Percentiles rank a stretch among this genome's conserved stretches.
These are phyloP conservation scores for Melolontha melolontha DNA, from an alignment of 2,888 invertebrate species.

Conservation along the genomic window DNA sequence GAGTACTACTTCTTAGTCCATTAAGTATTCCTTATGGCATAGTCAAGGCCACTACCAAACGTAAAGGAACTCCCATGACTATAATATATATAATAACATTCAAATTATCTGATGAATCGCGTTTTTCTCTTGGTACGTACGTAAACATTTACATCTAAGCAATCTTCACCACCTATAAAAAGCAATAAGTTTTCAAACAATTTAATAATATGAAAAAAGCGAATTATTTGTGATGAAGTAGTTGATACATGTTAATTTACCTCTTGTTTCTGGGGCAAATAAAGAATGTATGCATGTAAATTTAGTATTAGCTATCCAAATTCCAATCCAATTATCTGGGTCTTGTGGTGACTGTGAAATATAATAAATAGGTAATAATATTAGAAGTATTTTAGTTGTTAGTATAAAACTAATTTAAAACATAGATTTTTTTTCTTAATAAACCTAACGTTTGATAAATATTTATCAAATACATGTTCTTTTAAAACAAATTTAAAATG, in stretches of 20 bases:
- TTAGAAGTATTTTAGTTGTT: too few relatives aligned
- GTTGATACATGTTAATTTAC: neutral
- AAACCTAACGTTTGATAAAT: too few relatives aligned
- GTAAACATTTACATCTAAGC: slow-evolving; percentile 74
- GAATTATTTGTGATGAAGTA: too few relatives aligned
- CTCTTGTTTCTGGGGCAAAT: neutral
- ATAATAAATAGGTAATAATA: too few relatives aligned
- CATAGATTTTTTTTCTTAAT: too few relatives aligned
- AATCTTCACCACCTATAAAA: slow-evolving; percentile 73
- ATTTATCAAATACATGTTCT: too few relatives aligned
- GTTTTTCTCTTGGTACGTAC: slow-evolving; percentile 68
- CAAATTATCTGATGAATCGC: slow-evolving; percentile 56
- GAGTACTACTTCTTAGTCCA: slow-evolving; percentile 61
- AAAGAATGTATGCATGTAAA: slow-evolving; percentile 41
- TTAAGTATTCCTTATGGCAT: slow-evolving; percentile 64
- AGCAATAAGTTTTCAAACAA: neutral
- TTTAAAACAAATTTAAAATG: too few relatives aligned
- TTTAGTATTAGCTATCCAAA: slow-evolving; percentile 46
- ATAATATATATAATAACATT: slow-evolving; percentile 66
- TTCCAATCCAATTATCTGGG: slow-evolving; percentile 45
- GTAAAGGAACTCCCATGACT: slow-evolving; percentile 67
- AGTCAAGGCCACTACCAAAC: slow-evolving; percentile 54
- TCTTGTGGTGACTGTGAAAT: slow-evolving; percentile 45
- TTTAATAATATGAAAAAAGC: too few relatives aligned
- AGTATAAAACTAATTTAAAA: too few relatives aligned